Conservation (phyloP, 2,888 invertebrate genomes). For the Argyresthia goedartella region DNA sequence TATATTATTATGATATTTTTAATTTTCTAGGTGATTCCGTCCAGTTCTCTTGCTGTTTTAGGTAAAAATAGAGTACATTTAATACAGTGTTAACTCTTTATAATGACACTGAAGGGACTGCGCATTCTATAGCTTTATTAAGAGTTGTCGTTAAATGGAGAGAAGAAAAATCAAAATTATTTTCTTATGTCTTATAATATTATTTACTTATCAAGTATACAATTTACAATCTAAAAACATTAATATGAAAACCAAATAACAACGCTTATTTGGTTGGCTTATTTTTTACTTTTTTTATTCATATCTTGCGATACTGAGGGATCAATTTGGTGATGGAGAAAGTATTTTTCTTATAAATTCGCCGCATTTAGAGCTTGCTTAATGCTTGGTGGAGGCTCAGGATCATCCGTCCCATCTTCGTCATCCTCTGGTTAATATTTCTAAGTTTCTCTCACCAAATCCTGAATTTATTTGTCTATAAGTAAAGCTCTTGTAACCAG, state of each 20-base stretch:
- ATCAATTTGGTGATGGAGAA: neutral
- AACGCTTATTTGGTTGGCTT: neutral
- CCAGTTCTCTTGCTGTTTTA: no score
- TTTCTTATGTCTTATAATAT: no score
- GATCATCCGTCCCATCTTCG: neutral
- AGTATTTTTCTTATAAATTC: neutral
- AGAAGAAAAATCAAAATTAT: slow-evolving; percentile 4
- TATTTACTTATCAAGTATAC: no score
- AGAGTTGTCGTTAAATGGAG: slow-evolving; percentile 3
- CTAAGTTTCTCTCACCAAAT: neutral
- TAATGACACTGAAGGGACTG: slow-evolving; percentile 1
- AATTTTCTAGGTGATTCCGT: no score
- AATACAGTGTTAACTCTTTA: neutral
- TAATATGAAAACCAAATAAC: no score
- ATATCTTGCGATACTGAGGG: neutral
- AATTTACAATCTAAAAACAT: no score
- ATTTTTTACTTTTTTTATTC: neutral
- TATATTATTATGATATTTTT: no score
- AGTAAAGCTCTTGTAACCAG: neutral
- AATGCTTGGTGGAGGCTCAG: neutral
- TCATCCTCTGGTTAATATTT: neutral
- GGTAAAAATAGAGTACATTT: no score
- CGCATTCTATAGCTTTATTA: neutral
- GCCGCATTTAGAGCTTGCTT: neutral
- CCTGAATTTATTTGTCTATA: neutral